These are phyloP conservation scores for Platygyra sinensis DNA, from an alignment of 64 coral and sea anemone genomes.

Conservation along the genomic window DNA sequence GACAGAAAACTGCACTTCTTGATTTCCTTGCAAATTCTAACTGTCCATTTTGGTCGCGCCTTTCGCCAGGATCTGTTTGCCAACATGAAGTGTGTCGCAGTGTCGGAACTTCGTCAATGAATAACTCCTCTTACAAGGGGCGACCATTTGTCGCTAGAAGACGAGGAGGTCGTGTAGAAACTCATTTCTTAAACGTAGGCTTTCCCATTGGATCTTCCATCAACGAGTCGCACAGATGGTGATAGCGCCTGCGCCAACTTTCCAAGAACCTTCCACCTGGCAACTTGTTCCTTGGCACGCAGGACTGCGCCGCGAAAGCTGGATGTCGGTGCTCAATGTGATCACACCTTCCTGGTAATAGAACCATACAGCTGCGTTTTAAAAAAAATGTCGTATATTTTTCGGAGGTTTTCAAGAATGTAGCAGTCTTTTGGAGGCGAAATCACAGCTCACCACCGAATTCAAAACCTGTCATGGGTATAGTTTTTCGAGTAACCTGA, in stretches of 20 bases:
- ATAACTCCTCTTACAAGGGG: constrained; percentile 10
- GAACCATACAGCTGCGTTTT: constrained; percentile 65
- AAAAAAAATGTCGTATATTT: constrained; percentile 42
- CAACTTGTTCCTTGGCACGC: constrained; percentile 42
- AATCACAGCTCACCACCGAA: constrained; percentile 40
- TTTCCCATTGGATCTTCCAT: constrained; percentile 55
- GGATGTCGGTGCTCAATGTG: constrained; percentile 64
- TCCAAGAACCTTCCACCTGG: constrained; percentile 66
- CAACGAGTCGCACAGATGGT: constrained; percentile 51
- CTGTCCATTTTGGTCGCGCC: constrained; percentile 54
- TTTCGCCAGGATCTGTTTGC: constrained; percentile 54
- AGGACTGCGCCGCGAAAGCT: constrained; percentile 21
- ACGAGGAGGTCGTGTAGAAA: constrained; percentile 24
- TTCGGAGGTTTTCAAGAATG: background rate
- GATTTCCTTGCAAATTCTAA: constrained; percentile 63
- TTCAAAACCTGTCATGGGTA: constrained; percentile 67
- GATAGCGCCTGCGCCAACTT: constrained; percentile 45
- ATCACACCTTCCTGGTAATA: constrained; percentile 63
- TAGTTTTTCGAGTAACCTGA: constrained; percentile 52
- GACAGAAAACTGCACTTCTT: constrained; percentile 28
- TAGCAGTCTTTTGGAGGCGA: background rate
- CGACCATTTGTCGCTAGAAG: background rate
- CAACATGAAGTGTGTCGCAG: constrained; percentile 27
- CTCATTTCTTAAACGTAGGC: constrained; percentile 65
- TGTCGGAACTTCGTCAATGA: constrained; percentile 40